A percentile compares a stretch with the other conserved stretches of the same genome.
These are phyloP conservation scores for Drosophila algonquin DNA, from an alignment of 2,888 invertebrate genomes.

Conservation along the genomic window DNA sequence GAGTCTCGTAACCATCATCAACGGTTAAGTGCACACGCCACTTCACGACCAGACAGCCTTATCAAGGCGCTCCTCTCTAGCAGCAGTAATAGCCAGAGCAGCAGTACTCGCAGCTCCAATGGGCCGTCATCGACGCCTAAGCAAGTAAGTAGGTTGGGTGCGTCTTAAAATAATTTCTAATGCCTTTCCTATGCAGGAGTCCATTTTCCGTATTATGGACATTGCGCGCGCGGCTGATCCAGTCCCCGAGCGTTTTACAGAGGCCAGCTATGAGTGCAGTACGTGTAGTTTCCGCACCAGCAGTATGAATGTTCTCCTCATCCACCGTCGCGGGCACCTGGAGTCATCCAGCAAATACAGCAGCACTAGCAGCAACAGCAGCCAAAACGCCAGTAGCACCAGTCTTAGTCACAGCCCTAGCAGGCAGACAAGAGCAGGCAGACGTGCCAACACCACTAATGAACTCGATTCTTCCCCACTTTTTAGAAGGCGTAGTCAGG, in stretches of 20 bases:
- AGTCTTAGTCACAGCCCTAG: neutral
- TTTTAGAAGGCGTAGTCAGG: slow-evolving; percentile 7
- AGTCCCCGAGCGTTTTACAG: slow-evolving; percentile 6
- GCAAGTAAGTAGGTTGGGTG: slow-evolving; percentile 20
- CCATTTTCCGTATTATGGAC: slow-evolving; percentile 57
- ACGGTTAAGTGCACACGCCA: neutral
- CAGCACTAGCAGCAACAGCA: neutral
- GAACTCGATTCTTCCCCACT: slow-evolving; percentile 8
- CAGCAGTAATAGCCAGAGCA: slow-evolving; percentile 17
- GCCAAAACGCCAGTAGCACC: slow-evolving; percentile 2
- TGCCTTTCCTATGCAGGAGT: slow-evolving; percentile 27
- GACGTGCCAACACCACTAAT: slow-evolving; percentile 32
- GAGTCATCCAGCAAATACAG: slow-evolving; percentile 32
- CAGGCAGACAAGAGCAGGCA: slow-evolving; percentile 13
- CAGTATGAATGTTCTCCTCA: slow-evolving; percentile 59
- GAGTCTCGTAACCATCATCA: slow-evolving; percentile 83
- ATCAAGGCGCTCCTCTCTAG: slow-evolving; percentile 57
- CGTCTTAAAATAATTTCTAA: no score
- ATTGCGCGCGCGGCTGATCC: slow-evolving; percentile 27
- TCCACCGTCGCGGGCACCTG: slow-evolving; percentile 54
- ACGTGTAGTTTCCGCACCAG: slow-evolving; percentile 52
- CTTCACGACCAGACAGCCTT: slow-evolving; percentile 39
- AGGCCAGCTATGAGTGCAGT: slow-evolving; percentile 44
- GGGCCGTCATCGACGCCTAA: slow-evolving; percentile 17
- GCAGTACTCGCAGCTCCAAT: slow-evolving; percentile 7